Evolutionary conservation across 2,888 invertebrate genomes (phyloP), one percentile per base, ranked within the genome.

Genomic region (Tromatobia lineatoria): DNA sequence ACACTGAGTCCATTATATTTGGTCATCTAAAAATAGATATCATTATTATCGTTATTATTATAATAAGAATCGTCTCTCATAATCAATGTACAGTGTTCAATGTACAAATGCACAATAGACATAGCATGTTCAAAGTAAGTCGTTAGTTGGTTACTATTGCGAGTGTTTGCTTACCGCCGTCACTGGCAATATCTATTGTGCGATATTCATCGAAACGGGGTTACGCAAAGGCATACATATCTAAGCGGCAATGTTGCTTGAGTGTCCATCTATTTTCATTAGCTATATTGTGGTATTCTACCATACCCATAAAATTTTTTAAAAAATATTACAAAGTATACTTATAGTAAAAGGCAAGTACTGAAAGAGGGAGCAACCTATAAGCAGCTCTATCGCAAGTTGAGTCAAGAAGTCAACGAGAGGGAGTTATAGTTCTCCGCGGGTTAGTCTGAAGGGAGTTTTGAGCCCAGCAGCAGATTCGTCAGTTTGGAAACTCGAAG

Each of bases 21-120:
- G 87, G 88, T 83, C 86, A 87, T 86, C 88, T 85, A 89, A 90
- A 91, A 91, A 90, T 89, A 89, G 88, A 89, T 90, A 90, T 90
- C 90, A 90, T 91, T 90, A 89, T 87, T 42, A 38, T 18, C 42
- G 20, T 57, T 57, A 15, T 57, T 57, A 57, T 57, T 13, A 57
- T 57, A 88, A 88, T 88, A 11, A 86, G 87, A 88, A 88, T 88
- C 87, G 87, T 83, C 0, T 8, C 10, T 83, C 86, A 82, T 76
- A 85, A 80, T 80, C 54, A 87, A 89, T 89, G 88, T 87, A 86
- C n/a, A n/a, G n/a, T n/a, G n/a, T 88, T 88, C 88, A 64, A 57
- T 57, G 75, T 52, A 70, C 42, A 50, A 25, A 23, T 38, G 38
- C 38, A 38, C 38, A 38, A 81, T n/a, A 50, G 8, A 57, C 15